phyloP scores from a whole-genome alignment of 2,113 vertebrate species.

The Lophochroa leadbeateri region DNA sequence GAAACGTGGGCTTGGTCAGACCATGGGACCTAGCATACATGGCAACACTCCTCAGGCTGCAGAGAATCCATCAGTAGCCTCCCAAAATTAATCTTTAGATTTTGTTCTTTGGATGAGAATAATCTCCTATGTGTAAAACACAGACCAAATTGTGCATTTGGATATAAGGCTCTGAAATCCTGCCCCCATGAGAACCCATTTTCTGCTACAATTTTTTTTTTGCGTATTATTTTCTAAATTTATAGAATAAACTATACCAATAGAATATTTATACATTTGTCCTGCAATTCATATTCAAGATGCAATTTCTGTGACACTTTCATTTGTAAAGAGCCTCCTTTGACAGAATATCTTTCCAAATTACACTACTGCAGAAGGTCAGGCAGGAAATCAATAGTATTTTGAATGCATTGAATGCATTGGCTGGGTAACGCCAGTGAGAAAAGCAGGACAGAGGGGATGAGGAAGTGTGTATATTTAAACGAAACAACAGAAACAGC shows the following conservation, averaged over 20 bases:
- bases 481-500: not conserved
- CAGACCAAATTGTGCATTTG: not conserved
- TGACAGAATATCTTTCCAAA: not conserved
- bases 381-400: slow-evolving; percentile 45
- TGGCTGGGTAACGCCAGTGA: not conserved
- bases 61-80: not conserved
- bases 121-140: not conserved
- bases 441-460: not conserved
- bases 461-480: not conserved
- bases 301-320: not conserved
- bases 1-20: not conserved
- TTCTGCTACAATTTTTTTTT: not conserved
- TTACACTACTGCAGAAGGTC: slow-evolving; percentile 38
- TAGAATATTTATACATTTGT: not conserved
- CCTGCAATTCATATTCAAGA: not conserved
- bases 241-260: not conserved
- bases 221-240: not conserved
- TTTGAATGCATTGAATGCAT: slow-evolving; percentile 8
- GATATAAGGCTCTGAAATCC: not conserved
- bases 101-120: not conserved
- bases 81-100: not conserved
- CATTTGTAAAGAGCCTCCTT: not conserved
- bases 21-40: fast-evolving
- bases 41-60: fast-evolving
- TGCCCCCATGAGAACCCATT: not conserved